Percentiles rank a stretch among this genome's conserved stretches.
Evolutionary conservation across 2,113 vertebrate genomes (phyloP).

Genomic region (Anarrhichthys ocellatus): DNA sequence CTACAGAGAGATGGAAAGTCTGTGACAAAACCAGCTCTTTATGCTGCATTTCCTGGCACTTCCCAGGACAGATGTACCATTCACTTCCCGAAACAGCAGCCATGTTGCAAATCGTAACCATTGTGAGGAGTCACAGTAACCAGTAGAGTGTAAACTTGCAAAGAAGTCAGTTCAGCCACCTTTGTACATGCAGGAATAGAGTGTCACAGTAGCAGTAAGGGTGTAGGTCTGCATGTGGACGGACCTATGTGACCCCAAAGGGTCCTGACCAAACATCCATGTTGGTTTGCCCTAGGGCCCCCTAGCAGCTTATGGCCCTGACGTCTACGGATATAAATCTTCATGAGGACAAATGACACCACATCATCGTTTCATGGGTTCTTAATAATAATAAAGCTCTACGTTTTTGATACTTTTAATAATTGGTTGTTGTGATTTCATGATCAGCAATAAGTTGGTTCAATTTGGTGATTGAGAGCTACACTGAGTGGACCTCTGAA

Average conservation of each 20-base stretch:
- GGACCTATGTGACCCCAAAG: too few relatives aligned
- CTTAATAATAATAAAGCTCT: not conserved
- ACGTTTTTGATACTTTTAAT: not conserved
- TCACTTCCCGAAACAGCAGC: constrained; percentile 37
- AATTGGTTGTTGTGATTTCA: not conserved
- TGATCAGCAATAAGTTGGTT: not conserved
- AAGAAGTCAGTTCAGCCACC: constrained; percentile 4
- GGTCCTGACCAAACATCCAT: too few relatives aligned
- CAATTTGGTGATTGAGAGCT: not conserved
- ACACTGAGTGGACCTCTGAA: not conserved
- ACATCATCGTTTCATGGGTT: not conserved
- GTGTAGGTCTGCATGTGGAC: not conserved
- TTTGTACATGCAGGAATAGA: constrained; percentile 3
- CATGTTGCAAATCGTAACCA: constrained; percentile 18
- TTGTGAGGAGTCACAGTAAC: constrained; percentile 36
- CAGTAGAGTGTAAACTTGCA: constrained; percentile 8
- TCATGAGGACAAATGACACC: not conserved
- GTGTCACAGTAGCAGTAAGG: not conserved
- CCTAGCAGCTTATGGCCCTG: not conserved
- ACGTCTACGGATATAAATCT: not conserved
- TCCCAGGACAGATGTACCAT: constrained; percentile 52
- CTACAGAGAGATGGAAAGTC: constrained; percentile 18
- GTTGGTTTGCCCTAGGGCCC: too few relatives aligned
- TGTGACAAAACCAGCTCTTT: constrained; percentile 51
- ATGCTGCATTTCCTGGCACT: constrained; percentile 32